Percentiles rank a stretch among this genome's conserved stretches.
These are phyloP conservation scores for Pituophis catenifer DNA, from an alignment of 2,113 vertebrate genomes.

Conservation along the genomic window DNA sequence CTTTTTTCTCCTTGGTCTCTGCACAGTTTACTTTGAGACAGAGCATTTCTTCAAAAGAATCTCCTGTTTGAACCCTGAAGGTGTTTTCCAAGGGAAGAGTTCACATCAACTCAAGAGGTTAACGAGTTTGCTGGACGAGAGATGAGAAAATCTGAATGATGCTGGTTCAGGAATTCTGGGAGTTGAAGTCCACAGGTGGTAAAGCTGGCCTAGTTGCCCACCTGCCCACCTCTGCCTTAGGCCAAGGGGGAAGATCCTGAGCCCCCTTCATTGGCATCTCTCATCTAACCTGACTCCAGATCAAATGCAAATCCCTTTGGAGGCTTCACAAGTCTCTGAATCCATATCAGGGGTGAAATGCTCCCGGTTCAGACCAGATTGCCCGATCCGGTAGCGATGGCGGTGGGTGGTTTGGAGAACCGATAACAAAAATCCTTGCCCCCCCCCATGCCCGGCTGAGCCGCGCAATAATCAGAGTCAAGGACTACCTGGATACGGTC, in stretches of 20 bases:
- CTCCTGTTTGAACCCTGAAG: not conserved
- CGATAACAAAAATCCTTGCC: too few relatives aligned
- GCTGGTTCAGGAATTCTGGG: not conserved
- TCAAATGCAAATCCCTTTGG: not conserved
- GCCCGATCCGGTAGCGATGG: too few relatives aligned
- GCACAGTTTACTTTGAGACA: not conserved
- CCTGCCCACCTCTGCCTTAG: not conserved
- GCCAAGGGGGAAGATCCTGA: not conserved
- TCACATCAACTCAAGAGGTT: not conserved
- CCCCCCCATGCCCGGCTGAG: too few relatives aligned
- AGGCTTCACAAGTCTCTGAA: too few relatives aligned
- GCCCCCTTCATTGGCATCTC: not conserved
- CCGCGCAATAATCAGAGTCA: too few relatives aligned
- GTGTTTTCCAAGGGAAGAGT: not conserved
- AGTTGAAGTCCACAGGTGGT: not conserved
- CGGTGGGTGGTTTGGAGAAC: too few relatives aligned
- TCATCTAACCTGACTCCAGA: not conserved
- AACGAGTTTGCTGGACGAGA: not conserved
- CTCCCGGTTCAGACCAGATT: too few relatives aligned
- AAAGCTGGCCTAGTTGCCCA: not conserved
- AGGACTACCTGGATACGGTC: not conserved
- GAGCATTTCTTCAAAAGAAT: not conserved
- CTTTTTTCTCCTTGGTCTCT: not conserved
- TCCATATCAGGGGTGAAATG: too few relatives aligned
- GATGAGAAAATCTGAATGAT: not conserved